phyloP scores from a whole-genome alignment of 1,140 invertebrate genomes.

The Drosophila pandora region DNA sequence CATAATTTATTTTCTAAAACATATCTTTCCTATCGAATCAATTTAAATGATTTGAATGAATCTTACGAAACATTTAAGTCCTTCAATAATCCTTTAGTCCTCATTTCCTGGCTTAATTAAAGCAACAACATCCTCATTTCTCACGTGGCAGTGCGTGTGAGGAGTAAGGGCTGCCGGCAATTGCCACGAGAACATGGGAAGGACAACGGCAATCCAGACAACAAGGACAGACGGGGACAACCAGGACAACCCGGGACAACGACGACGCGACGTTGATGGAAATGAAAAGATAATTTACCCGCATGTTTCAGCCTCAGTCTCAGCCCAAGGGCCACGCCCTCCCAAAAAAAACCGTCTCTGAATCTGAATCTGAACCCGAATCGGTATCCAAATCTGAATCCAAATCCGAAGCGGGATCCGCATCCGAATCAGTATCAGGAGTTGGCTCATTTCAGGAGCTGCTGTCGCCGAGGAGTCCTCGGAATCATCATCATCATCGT shows the following conservation, averaged over 20 bases:
- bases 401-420: conserved; percentile 1
- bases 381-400: conserved; percentile 14
- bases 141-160: background rate
- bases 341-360: conserved; percentile 14
- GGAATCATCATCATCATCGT: conserved; percentile 23
- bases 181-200: conserved; percentile 41
- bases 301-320: conserved; percentile 71
- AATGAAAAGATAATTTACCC: conserved; percentile 82
- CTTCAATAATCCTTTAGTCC: background rate
- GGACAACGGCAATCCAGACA: conserved; percentile 24
- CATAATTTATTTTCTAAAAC: no score
- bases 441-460: conserved; percentile 17
- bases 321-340: conserved; percentile 44
- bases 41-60: no score
- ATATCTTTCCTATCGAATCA: no score
- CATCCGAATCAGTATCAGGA: conserved; percentile 11
- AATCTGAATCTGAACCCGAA: conserved; percentile 2
- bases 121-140: background rate
- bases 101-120: background rate
- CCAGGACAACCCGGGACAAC: conserved; percentile 7
- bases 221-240: conserved; percentile 3
- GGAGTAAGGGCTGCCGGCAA: conserved; percentile 28
- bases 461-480: conserved; percentile 19
- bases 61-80: background rate
- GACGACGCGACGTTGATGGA: conserved; percentile 53